These are phyloP conservation scores for Actias luna DNA, from an alignment of 2,888 invertebrate species.

Conservation along the genomic window DNA sequence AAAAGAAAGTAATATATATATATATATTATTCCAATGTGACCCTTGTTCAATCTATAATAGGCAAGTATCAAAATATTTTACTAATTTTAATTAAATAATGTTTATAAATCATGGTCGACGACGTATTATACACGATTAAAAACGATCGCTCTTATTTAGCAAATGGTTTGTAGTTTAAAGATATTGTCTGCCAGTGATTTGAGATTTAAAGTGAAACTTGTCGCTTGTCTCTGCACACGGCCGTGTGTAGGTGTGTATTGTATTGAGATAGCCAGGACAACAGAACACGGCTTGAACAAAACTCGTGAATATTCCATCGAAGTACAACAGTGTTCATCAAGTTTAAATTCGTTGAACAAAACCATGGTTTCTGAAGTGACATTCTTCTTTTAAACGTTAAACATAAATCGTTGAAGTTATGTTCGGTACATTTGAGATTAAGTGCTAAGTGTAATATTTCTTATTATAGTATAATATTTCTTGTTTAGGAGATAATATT, in stretches of 20 bases:
- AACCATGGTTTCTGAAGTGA: constrained; percentile 3
- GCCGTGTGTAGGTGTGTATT: constrained; percentile 52
- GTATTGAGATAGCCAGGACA: constrained; percentile 44
- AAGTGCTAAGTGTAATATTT: background rate
- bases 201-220: constrained; percentile 64
- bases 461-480: too few species aligned
- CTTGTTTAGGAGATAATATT: too few species aligned
- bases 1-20: too few species aligned
- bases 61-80: too few species aligned
- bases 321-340: constrained; percentile 16
- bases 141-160: constrained; percentile 25
- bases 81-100: too few species aligned
- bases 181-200: constrained; percentile 56
- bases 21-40: too few species aligned
- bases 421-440: constrained; percentile 5
- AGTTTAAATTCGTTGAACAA: constrained; percentile 16
- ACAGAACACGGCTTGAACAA: constrained; percentile 32
- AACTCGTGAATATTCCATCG: constrained; percentile 13
- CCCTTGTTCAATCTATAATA: too few species aligned
- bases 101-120: too few species aligned
- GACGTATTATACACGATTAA: background rate
- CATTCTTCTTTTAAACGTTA: constrained; percentile 10
- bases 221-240: constrained; percentile 52
- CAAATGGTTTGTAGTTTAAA: constrained; percentile 33
- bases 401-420: constrained; percentile 7